These are phyloP conservation scores for Emys orbicularis DNA, from an alignment of 2,797 vertebrate species.

Conservation along the genomic window DNA sequence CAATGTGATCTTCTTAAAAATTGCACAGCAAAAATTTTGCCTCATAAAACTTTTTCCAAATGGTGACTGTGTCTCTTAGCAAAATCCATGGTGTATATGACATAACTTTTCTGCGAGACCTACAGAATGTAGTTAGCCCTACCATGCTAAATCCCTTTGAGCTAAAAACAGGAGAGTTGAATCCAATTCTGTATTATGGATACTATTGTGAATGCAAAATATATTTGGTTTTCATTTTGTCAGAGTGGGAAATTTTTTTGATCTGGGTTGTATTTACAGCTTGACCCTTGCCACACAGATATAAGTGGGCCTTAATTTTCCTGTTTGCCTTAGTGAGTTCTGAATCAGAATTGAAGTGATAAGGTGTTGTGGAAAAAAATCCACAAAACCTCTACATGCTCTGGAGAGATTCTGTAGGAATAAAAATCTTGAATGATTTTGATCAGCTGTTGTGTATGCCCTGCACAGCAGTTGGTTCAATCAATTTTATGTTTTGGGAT, in stretches of 20 bases:
- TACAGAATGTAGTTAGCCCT: neutral
- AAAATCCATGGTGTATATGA: neutral
- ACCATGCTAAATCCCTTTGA: neutral
- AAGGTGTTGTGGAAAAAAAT: neutral
- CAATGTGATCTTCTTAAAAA: neutral
- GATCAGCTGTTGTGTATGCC: conserved; percentile 80
- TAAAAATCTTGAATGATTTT: conserved; percentile 81
- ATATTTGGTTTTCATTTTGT: conserved; percentile 1
- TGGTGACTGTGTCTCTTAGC: neutral
- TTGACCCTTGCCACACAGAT: conserved; percentile 41
- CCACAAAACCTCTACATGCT: conserved; percentile 55
- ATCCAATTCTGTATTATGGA: neutral
- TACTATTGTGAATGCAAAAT: conserved; percentile 10
- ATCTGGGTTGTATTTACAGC: conserved; percentile 36
- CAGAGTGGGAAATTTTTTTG: conserved; percentile 35
- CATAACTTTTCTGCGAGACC: neutral
- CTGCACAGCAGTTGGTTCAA: conserved; percentile 83
- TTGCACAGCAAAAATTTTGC: neutral
- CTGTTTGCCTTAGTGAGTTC: conserved; percentile 19
- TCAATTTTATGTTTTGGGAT: conserved; percentile 84
- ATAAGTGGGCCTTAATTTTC: conserved; percentile 21
- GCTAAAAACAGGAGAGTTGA: neutral
- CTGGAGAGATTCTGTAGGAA: conserved; percentile 74
- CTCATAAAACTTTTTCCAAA: neutral
- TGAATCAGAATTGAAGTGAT: conserved; percentile 47